Base-by-base conservation (phyloP, 92 coral and sea anemone genomes). In the Diadumene lineata region DNA sequence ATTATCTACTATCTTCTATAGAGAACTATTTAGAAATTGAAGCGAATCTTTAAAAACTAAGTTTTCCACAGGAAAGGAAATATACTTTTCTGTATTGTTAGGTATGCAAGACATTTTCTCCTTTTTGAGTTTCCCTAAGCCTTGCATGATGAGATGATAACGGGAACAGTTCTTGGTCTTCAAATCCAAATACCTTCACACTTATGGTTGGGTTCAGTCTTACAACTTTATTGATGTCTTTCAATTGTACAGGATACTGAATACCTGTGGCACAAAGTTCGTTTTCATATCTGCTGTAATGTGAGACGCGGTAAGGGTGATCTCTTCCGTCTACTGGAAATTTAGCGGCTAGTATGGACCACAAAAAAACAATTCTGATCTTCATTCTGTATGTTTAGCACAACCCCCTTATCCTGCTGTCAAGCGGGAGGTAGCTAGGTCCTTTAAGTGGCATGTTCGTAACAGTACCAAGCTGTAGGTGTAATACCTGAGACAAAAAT, bases 301-400 rank as follows among this genome's bases (percentile, higher is more conserved):
- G 75, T 0, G 67, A 55, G 15, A 86, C 68, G 10, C 83, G 75
- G 9, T 65, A 7, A 0, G 82, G 43, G 16, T 73, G 31, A 13
- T 29, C 50, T 33, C 51, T 33, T 17, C 33, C n/a, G n/a, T n/a
- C n/a, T n/a, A n/a, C 76, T 19, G 85, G 91, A 27, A 82, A 78
- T 30, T 71, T 79, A 79, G 46, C 50, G 2, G 44, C 69, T 30
- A 31, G 22, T n/a, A n/a, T n/a, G n/a, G n/a, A n/a, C n/a, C n/a
- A n/a, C 88, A 75, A 38, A 34, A n/a, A 87, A 70, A 48, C 88
- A 75, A 19, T 74, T 79, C 31, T 74, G 18, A 34, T 82, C 88
- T 0, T 46, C 13, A 31, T 87, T 83, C 63, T 83, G 83, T 19
- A 83, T 33, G 60, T 87, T 75, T 23, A 83, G 64, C 25, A 87